Evolutionary conservation across 2,888 invertebrate species (phyloP).

Genomic region (Tinea semifulvella): DNA sequence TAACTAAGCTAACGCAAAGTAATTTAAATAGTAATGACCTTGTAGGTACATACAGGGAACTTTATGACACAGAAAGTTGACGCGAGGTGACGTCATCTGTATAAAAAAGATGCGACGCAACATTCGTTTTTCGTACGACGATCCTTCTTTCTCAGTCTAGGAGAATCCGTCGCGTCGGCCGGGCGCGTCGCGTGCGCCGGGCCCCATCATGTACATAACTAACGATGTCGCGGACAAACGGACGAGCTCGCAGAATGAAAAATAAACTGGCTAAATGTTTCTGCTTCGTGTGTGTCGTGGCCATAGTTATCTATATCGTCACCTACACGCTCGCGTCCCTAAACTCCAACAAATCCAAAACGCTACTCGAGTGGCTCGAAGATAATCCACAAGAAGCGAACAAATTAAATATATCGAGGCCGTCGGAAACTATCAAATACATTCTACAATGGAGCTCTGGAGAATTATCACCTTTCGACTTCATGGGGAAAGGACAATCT

Average conservation of each 20-base stretch:
- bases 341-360: not conserved
- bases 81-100: slow-evolving; percentile 3
- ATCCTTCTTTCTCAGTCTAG: not conserved
- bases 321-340: not conserved
- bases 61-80: not conserved
- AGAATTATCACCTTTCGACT: slow-evolving; percentile 2
- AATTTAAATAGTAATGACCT: not conserved
- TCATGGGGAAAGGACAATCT: slow-evolving; percentile 12
- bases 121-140: not conserved
- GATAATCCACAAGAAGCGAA: not conserved
- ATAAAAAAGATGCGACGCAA: not conserved
- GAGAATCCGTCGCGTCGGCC: not conserved
- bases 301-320: not conserved
- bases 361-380: not conserved
- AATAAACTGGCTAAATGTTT: slow-evolving; percentile 5
- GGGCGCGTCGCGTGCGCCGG: slow-evolving; percentile 3
- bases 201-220: not conserved
- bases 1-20: no score
- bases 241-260: not conserved
- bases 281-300: not conserved
- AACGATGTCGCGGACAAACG: not conserved
- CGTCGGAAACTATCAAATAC: slow-evolving; percentile 10
- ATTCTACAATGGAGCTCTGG: slow-evolving; percentile 14
- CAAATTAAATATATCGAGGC: not conserved
- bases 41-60: not conserved